These are phyloP conservation scores for Hemiprocne comata DNA, from an alignment of 2,113 vertebrate species.

Conservation along the genomic window DNA sequence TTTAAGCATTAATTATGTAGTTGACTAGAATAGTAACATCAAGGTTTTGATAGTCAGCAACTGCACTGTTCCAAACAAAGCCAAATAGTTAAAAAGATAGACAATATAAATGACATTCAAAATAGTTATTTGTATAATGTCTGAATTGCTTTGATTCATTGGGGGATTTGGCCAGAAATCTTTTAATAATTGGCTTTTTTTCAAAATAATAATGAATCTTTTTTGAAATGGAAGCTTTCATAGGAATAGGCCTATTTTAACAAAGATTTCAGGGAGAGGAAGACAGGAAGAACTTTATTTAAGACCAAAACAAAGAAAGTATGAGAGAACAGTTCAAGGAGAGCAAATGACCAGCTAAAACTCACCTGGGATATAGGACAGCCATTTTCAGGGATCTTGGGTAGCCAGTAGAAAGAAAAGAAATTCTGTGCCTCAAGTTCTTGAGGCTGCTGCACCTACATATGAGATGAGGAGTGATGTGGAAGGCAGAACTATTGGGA, in stretches of 20 bases:
- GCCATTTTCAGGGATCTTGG: background rate
- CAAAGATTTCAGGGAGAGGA: background rate
- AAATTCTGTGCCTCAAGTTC: background rate
- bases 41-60: background rate
- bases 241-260: background rate
- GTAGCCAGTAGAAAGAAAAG: background rate
- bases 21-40: background rate
- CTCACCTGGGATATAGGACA: background rate
- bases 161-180: background rate
- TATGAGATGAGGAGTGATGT: accelerated
- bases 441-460: background rate
- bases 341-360: background rate
- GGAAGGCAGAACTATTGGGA: background rate
- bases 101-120: background rate
- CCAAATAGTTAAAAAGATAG: background rate
- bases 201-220: background rate
- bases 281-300: background rate
- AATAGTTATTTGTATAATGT: background rate
- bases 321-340: background rate
- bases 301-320: background rate
- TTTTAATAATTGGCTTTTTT: background rate
- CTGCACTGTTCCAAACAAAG: background rate
- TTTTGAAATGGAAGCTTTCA: background rate
- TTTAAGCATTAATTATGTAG: conserved; percentile 4
- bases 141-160: background rate